Conservation (phyloP, 2,797 vertebrate genomes). For the Sebastes oblongus region DNA sequence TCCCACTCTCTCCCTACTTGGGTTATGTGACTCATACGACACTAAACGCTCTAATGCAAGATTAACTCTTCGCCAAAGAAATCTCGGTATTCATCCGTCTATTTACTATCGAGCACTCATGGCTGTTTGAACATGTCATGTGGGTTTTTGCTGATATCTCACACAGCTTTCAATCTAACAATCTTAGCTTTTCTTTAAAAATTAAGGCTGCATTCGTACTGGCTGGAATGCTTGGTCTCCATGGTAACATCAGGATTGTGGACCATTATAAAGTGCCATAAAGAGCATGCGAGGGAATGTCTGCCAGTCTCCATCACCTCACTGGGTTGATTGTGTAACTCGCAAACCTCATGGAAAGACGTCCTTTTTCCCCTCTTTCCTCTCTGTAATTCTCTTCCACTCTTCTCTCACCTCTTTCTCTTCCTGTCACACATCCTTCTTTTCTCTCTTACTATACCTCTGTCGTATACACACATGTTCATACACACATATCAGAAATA, state of each 20-base stretch:
- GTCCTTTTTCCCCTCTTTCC: background rate
- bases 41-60: slow-evolving; percentile 25
- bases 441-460: slow-evolving; percentile 6
- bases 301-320: slow-evolving; percentile 49
- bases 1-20: slow-evolving; percentile 25
- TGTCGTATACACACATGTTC: background rate
- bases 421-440: slow-evolving; percentile 25
- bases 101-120: background rate
- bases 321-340: slow-evolving; percentile 49
- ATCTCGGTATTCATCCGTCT: slow-evolving; percentile 19
- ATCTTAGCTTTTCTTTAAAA: slow-evolving; percentile 44
- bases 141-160: slow-evolving; percentile 13
- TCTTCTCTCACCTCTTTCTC: slow-evolving; percentile 8
- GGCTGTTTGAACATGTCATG: slow-evolving; percentile 10
- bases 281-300: slow-evolving; percentile 49
- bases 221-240: slow-evolving; percentile 66
- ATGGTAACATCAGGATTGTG: slow-evolving; percentile 76
- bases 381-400: background rate
- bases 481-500: slow-evolving; percentile 5
- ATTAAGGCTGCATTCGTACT: slow-evolving; percentile 42
- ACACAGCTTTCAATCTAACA: slow-evolving; percentile 13
- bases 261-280: slow-evolving; percentile 62
- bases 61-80: slow-evolving; percentile 10
- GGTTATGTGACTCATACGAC: slow-evolving; percentile 45
- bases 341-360: slow-evolving; percentile 35